Evolutionary conservation across 1,140 invertebrate genomes (phyloP).

Genomic region (Akabosia matsudoensis): DNA sequence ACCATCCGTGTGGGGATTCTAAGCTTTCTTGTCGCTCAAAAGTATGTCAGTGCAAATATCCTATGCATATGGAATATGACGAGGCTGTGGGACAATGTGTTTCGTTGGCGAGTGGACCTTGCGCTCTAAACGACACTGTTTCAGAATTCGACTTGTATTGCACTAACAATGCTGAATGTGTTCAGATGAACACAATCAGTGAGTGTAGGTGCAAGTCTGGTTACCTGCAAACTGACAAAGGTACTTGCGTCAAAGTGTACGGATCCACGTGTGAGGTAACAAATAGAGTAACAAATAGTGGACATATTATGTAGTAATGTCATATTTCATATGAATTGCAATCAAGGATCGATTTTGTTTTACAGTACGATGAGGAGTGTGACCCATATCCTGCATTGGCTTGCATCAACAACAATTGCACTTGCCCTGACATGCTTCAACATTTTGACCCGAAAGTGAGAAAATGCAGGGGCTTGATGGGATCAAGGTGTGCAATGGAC

Average conservation of each 20-base stretch:
- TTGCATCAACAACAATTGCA: constrained; percentile 12
- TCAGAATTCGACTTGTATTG: constrained; percentile 17
- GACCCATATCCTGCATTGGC: constrained; percentile 5
- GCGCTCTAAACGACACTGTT: constrained; percentile 25
- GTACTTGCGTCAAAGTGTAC: constrained; percentile 28
- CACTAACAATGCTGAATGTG: constrained; percentile 31
- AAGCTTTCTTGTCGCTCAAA: constrained; percentile 26
- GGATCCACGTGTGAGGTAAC: constrained; percentile 19
- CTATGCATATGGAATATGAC: constrained; percentile 30
- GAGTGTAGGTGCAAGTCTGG: constrained; percentile 30
- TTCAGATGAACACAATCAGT: not conserved
- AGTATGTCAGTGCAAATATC: constrained; percentile 35
- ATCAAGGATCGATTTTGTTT: not conserved
- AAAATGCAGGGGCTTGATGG: constrained; percentile 29
- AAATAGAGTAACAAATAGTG: not conserved
- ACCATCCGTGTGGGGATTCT: constrained; percentile 33
- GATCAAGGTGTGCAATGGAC: constrained; percentile 21
- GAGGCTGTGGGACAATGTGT: constrained; percentile 19
- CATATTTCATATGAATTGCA: not conserved
- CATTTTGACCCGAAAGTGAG: constrained; percentile 23
- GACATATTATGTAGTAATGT: no score
- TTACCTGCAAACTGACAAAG: constrained; percentile 22
- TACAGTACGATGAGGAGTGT: constrained; percentile 3
- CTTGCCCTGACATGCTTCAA: not conserved
- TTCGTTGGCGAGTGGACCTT: constrained; percentile 29